phyloP scores from a whole-genome alignment of 1,140 invertebrate genomes.

The Listronotus oregonensis region DNA sequence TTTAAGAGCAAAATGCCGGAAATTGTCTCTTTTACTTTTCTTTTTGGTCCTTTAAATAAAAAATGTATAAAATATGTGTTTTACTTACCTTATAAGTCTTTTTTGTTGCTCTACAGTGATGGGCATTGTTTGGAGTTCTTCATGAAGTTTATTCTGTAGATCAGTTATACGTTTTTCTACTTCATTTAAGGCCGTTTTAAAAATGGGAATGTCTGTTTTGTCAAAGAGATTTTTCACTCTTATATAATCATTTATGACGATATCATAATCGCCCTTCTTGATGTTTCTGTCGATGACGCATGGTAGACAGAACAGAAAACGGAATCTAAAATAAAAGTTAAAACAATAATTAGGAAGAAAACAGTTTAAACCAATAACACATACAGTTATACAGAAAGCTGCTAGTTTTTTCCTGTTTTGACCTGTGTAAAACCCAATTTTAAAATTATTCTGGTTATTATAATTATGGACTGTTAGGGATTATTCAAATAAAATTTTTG shows the following conservation, averaged over 20 bases:
- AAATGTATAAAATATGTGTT: too few species aligned
- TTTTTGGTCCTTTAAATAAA: too few species aligned
- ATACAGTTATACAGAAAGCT: too few species aligned
- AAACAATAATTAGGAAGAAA: too few species aligned
- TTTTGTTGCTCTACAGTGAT: slow-evolving; percentile 92
- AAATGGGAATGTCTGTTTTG: slow-evolving; percentile 89
- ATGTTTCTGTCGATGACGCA: slow-evolving; percentile 94
- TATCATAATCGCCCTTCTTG: slow-evolving; percentile 92
- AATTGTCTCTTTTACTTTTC: too few species aligned
- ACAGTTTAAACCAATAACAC: too few species aligned
- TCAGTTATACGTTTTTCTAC: slow-evolving; percentile 86
- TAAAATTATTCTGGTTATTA: too few species aligned
- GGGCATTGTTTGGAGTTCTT: slow-evolving; percentile 86
- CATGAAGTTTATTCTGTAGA: slow-evolving; percentile 79
- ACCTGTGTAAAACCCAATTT: too few species aligned
- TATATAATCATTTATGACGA: slow-evolving; percentile 97
- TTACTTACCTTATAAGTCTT: slow-evolving; percentile 68
- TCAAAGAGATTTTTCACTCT: slow-evolving; percentile 95
- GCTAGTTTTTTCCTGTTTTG: too few species aligned
- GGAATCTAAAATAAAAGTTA: slow-evolving; percentile 58
- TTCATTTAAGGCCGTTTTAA: slow-evolving; percentile 85
- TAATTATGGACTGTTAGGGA: too few species aligned
- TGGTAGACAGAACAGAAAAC: slow-evolving; percentile 94
- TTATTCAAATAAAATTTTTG: too few species aligned
- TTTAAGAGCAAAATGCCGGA: too few species aligned